These are phyloP conservation scores for Lampropteryx suffumata DNA, from an alignment of 2,888 invertebrate genomes.

Conservation along the genomic window DNA sequence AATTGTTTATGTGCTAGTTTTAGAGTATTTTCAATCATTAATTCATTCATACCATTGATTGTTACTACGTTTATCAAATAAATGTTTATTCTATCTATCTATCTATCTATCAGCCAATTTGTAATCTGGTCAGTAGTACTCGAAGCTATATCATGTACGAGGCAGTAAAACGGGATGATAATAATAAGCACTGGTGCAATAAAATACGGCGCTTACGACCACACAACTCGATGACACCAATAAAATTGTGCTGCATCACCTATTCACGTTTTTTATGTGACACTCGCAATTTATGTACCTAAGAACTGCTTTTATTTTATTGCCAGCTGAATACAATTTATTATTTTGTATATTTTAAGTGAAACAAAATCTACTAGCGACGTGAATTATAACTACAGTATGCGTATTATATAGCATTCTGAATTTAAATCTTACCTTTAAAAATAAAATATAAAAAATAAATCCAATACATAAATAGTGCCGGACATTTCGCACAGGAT, in stretches of 20 bases:
- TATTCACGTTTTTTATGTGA: conserved; percentile 52
- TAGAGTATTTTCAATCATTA: no score
- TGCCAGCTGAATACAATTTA: conserved; percentile 27
- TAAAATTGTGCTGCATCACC: conserved; percentile 57
- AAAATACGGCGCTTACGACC: conserved; percentile 58
- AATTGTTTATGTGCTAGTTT: no score
- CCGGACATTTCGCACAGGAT: no score
- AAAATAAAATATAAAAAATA: no score
- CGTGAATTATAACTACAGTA: not conserved
- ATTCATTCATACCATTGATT: no score
- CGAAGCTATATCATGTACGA: conserved; percentile 28
- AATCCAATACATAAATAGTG: no score
- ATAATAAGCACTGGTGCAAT: conserved; percentile 61
- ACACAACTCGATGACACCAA: conserved; percentile 60
- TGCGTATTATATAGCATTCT: no score
- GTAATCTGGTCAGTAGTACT: conserved; percentile 13
- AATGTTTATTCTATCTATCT: no score
- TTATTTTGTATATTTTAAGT: not conserved
- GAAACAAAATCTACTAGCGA: not conserved
- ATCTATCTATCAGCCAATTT: not conserved
- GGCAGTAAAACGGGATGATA: conserved; percentile 53
- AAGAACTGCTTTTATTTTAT: conserved; percentile 56
- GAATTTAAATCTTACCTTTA: no score
- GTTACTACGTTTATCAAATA: no score
- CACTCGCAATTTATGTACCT: conserved; percentile 53